Conservation (phyloP, 2,797 vertebrate species). For the Lagodon rhomboides region DNA sequence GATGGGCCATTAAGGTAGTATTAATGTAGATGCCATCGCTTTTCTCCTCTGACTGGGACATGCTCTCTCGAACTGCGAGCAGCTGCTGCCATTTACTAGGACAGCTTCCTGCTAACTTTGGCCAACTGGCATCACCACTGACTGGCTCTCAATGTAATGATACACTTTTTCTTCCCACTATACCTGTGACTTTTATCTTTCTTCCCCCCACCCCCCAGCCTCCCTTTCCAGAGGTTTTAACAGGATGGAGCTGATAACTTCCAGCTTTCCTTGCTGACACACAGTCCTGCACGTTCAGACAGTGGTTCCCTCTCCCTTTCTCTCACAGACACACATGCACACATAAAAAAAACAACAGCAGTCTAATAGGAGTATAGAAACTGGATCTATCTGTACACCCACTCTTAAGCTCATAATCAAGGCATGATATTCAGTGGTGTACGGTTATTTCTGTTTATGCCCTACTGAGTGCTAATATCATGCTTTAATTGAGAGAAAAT, state of each 20-base stretch:
- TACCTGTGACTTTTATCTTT: slow-evolving; percentile 76
- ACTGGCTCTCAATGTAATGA: slow-evolving; percentile 95
- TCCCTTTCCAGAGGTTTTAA: slow-evolving; percentile 67
- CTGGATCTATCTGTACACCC: slow-evolving; percentile 76
- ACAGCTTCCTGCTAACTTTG: slow-evolving; percentile 99
- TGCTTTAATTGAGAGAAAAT: slow-evolving; percentile 92
- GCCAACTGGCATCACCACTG: slow-evolving; percentile 97
- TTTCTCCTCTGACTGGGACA: slow-evolving; percentile 99
- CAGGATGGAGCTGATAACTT: slow-evolving; percentile 61
- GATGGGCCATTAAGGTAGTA: slow-evolving; percentile 99
- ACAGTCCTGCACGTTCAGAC: slow-evolving; percentile 38
- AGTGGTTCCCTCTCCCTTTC: slow-evolving; percentile 49
- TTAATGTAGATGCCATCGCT: slow-evolving; percentile 99
- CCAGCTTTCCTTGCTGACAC: slow-evolving; percentile 54
- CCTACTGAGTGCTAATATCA: slow-evolving; percentile 89
- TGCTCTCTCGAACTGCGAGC: slow-evolving; percentile 99
- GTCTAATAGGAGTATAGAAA: slow-evolving; percentile 72
- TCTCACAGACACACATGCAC: slow-evolving; percentile 48
- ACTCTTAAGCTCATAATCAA: slow-evolving; percentile 85
- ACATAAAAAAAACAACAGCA: slow-evolving; percentile 64
- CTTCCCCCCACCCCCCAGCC: slow-evolving; percentile 17
- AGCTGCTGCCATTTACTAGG: slow-evolving; percentile 99
- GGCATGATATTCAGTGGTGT: slow-evolving; percentile 84
- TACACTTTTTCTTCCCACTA: slow-evolving; percentile 84
- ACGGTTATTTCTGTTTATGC: slow-evolving; percentile 88